Evolutionary conservation across 2,888 invertebrate genomes (phyloP), one percentile per base, ranked within the genome.

Genomic region (Leptinotarsa tumamoca): DNA sequence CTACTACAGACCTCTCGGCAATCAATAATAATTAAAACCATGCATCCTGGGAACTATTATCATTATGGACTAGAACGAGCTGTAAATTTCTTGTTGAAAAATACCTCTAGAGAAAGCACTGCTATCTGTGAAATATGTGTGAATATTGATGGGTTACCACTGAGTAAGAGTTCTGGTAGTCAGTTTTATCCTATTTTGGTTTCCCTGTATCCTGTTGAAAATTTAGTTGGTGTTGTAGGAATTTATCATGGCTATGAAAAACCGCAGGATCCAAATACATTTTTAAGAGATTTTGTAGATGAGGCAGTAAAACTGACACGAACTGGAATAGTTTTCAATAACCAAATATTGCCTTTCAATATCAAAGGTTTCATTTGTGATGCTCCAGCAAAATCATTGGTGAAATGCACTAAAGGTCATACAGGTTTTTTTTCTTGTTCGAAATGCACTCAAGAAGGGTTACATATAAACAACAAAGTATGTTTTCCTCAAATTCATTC

Each of bases 351-450:
- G 43, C 58, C 63, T 5, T 54, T 78, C 71, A 73, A 51, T 69
- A 56, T 80, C 67, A 73, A 79, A 68, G 74, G 72, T 27, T 74
- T 70, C 70, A 74, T 81, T 76, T 75, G 78, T 72, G 82, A 82
- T 78, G 78, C 70, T 10, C 67, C 74, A 69, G 70, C 74, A 50
- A 80, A 76, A 71, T 67, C 78, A n/a, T 70, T 18, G 67, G 68
- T 81, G 54, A 69, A 80, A 52, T 77, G 76, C 71, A 73, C 78
- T 13, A 78, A 67, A 66, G 70, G 70, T 10, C 82, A 82, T 68
- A 61, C 58, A 13, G 82, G 78, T 15, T 83, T 81, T 71, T 58
- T 73, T 52, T 78, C 79, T 69, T 83, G 83, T 71, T 75, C 79
- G 52, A 81, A 80, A 71, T 83, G 81, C 74, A 61, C 69, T 66